A percentile compares a stretch with the other conserved stretches of the same genome.
Evolutionary conservation across 1,140 invertebrate genomes (phyloP).

Genomic region (Drosophila sucinea): DNA sequence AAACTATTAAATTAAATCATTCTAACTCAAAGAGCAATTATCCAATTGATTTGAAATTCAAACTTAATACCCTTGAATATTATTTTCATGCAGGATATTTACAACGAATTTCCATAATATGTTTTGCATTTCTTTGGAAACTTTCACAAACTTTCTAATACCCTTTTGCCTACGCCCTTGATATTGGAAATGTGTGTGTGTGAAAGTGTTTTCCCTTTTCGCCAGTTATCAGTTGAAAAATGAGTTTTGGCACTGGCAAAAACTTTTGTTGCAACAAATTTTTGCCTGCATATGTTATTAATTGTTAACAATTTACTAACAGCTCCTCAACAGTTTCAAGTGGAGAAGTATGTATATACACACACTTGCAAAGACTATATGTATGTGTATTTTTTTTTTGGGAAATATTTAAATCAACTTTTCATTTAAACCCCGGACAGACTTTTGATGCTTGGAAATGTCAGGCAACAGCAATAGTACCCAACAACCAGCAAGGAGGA

Average conservation of each 20-base stretch:
- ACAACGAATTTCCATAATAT: too few relatives aligned
- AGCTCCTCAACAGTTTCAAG: constrained; percentile 35
- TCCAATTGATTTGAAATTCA: too few relatives aligned
- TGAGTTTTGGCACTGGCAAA: constrained; percentile 43
- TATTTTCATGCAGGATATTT: too few relatives aligned
- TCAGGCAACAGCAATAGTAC: neutral
- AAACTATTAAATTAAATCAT: too few relatives aligned
- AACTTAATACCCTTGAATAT: too few relatives aligned
- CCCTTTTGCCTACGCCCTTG: neutral
- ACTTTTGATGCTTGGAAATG: constrained; percentile 18
- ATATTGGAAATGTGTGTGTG: constrained; percentile 12
- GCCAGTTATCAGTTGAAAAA: constrained; percentile 70
- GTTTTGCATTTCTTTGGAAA: neutral
- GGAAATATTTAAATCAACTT: constrained; percentile 20
- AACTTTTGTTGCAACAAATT: constrained; percentile 21
- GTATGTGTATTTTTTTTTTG: neutral
- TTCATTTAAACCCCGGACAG: constrained; percentile 26
- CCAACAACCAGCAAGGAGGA: neutral
- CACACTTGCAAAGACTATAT: too few relatives aligned
- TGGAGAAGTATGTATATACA: neutral
- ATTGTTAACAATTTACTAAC: constrained; percentile 58
- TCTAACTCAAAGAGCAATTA: too few relatives aligned
- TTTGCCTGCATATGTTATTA: constrained; percentile 63
- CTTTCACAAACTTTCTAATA: neutral
- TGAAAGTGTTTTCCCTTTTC: constrained; percentile 31